Evolutionary conservation across 1,140 invertebrate species (phyloP).

Genomic region (Diprion similis): DNA sequence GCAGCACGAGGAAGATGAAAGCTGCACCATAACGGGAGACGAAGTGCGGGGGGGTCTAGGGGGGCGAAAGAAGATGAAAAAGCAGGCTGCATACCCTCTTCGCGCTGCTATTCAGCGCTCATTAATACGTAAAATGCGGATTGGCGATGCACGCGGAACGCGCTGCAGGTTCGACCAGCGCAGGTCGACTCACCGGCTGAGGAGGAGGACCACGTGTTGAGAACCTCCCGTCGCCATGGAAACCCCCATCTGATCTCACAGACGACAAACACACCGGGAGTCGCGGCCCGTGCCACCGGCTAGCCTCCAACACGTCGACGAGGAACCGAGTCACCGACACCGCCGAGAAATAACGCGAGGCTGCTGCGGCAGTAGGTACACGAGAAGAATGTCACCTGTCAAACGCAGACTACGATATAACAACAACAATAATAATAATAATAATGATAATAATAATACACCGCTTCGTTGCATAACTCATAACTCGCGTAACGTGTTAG

Average conservation of each 20-base stretch:
- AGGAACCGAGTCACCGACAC: too few species aligned
- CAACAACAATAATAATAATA: too few species aligned
- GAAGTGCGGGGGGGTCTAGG: not conserved
- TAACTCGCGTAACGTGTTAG: too few species aligned
- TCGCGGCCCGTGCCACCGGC: slow-evolving; percentile 14
- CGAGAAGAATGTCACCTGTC: slow-evolving; percentile 18
- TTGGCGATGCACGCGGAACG: slow-evolving; percentile 2
- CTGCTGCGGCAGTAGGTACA: not conserved
- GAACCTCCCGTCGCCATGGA: slow-evolving; percentile 37
- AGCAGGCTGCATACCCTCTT: not conserved
- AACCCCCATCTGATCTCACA: slow-evolving; percentile 33
- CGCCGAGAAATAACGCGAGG: not conserved
- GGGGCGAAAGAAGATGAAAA: not conserved
- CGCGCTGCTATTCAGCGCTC: slow-evolving; percentile 12
- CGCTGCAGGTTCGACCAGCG: not conserved
- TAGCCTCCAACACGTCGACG: not conserved
- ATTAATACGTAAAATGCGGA: slow-evolving; percentile 7
- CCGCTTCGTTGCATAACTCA: too few species aligned
- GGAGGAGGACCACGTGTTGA: slow-evolving; percentile 36
- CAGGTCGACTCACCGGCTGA: too few species aligned
- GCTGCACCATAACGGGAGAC: not conserved
- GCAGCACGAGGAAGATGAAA: not conserved
- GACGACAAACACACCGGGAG: slow-evolving; percentile 14
- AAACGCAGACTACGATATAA: slow-evolving; percentile 10
- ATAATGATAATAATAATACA: too few species aligned